A percentile compares a stretch with the other conserved stretches of the same genome.
phyloP scores from a whole-genome alignment of 2,888 invertebrate genomes.

The Drosophila mulleri region DNA sequence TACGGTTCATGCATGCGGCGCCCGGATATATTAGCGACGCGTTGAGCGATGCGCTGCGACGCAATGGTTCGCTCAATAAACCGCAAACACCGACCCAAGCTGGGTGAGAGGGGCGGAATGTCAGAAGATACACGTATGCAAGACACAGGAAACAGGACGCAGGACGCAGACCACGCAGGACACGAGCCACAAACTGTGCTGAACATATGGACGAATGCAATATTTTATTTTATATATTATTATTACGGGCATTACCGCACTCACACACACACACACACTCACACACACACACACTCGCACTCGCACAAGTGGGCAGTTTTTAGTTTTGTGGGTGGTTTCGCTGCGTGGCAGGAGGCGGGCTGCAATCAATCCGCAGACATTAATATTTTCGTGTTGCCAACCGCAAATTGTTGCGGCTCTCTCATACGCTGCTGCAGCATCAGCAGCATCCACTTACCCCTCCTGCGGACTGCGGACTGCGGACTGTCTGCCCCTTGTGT shows the following conservation, averaged over 20 bases:
- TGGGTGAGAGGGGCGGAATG: neutral
- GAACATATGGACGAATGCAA: conserved; percentile 63
- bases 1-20: conserved; percentile 54
- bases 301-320: conserved; percentile 70
- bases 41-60: conserved; percentile 42
- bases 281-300: conserved; percentile 15
- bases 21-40: conserved; percentile 75
- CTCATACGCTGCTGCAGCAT: conserved; percentile 47
- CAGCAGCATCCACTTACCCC: conserved; percentile 34
- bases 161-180: neutral
- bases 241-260: conserved; percentile 46
- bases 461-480: neutral
- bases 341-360: neutral
- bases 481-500: conserved; percentile 21
- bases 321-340: conserved; percentile 52
- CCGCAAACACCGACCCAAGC: conserved; percentile 58
- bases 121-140: conserved; percentile 54
- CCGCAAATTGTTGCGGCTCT: conserved; percentile 79
- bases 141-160: conserved; percentile 26
- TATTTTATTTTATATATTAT: conserved; percentile 77
- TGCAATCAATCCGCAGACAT: conserved; percentile 79
- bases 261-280: conserved; percentile 14
- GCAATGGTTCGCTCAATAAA: conserved; percentile 63
- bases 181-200: conserved; percentile 33
- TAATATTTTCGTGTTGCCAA: conserved; percentile 79